Evolutionary conservation across 2,113 vertebrate species (phyloP).

Genomic region (Hemiscyllium ocellatum): DNA sequence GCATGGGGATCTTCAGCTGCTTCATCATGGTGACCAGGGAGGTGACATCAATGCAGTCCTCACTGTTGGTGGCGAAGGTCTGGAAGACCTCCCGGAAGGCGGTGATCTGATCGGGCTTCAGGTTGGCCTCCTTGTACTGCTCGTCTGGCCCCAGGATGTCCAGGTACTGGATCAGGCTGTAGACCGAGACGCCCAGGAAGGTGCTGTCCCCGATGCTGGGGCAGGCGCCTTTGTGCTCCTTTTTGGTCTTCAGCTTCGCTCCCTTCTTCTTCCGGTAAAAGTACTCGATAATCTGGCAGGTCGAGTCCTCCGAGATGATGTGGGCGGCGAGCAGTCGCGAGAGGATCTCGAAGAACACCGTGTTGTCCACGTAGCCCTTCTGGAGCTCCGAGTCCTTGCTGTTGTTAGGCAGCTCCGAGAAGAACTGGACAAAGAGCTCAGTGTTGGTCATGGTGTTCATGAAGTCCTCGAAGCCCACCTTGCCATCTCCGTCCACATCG

Average conservation of each 20-base stretch:
- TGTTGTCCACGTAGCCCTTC: constrained; percentile 12
- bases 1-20: not conserved
- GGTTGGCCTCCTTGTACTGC: not conserved
- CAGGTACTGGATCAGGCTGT: constrained; percentile 11
- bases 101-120: not conserved
- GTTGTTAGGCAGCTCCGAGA: not conserved
- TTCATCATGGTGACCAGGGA: not conserved
- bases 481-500: not conserved
- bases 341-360: not conserved
- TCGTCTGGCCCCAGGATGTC: constrained; percentile 8
- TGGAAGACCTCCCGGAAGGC: constrained; percentile 1
- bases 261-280: constrained; percentile 20
- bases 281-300: not conserved
- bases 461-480: not conserved
- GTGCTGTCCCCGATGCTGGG: not conserved
- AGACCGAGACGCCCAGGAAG: constrained; percentile 10
- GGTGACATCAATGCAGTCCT: not conserved
- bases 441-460: not conserved
- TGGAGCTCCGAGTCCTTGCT: not conserved
- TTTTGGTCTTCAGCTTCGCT: not conserved
- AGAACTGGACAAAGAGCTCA: not conserved
- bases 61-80: not conserved
- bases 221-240: not conserved
- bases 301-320: constrained; percentile 9
- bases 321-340: not conserved